phyloP scores from a whole-genome alignment of 2,888 invertebrate genomes.

The Nemoura dubitans region DNA sequence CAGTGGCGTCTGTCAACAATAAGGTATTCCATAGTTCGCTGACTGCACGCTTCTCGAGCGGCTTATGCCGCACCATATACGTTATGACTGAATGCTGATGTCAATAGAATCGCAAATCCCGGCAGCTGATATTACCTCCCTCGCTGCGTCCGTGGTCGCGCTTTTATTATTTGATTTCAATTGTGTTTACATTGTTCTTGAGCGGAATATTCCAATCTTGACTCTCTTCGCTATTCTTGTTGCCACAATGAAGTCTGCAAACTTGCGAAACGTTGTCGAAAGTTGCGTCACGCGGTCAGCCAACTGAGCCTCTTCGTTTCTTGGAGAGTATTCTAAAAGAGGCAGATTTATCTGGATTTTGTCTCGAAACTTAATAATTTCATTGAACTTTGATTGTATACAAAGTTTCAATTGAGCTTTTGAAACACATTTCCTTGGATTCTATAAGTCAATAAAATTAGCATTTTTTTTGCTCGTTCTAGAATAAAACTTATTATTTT shows the following conservation, averaged over 20 bases:
- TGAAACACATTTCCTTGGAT: too few relatives aligned
- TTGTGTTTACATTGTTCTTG: neutral
- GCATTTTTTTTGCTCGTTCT: too few relatives aligned
- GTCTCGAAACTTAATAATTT: too few relatives aligned
- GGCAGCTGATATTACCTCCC: neutral
- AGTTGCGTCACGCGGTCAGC: too few relatives aligned
- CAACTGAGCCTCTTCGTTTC: too few relatives aligned
- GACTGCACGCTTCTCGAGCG: neutral
- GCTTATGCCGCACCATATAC: neutral
- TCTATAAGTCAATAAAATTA: too few relatives aligned
- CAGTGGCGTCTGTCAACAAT: neutral
- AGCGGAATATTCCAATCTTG: neutral
- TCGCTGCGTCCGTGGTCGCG: neutral
- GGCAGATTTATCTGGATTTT: too few relatives aligned
- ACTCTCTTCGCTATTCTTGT: neutral
- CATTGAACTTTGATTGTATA: too few relatives aligned
- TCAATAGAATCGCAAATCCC: neutral
- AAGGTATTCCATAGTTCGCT: neutral
- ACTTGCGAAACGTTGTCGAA: neutral
- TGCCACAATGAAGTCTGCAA: neutral
- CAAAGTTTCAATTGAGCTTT: too few relatives aligned
- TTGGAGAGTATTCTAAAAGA: too few relatives aligned
- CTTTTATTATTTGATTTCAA: neutral
- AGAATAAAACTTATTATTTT: too few relatives aligned
- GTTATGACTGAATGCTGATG: neutral